phyloP scores from a whole-genome alignment of 92 coral and sea anemone genomes.

The Zoanthus sansibaricus region DNA sequence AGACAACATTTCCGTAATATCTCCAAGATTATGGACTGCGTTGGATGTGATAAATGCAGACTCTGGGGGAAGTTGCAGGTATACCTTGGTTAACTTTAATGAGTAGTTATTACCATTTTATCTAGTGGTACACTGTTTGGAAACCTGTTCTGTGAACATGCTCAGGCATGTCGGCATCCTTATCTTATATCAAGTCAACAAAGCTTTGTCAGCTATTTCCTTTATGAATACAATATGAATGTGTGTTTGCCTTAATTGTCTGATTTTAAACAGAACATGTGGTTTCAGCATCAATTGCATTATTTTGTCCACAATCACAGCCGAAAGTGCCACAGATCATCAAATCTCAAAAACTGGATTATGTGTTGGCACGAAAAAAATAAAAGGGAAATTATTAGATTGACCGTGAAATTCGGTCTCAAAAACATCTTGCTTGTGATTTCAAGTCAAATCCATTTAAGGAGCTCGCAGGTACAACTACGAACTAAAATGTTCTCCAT shows the following conservation, averaged over 20 bases:
- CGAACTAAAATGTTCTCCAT: too few species aligned
- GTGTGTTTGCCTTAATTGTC: not conserved
- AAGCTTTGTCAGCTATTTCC: too few species aligned
- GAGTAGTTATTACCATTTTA: too few species aligned
- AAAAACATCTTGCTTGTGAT: not conserved
- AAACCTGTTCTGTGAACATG: too few species aligned
- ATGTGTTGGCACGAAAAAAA: not conserved
- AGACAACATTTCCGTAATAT: conserved; percentile 94
- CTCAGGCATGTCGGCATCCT: too few species aligned
- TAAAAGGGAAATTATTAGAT: not conserved
- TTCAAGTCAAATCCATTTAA: not conserved
- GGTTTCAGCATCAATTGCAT: not conserved
- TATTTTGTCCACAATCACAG: not conserved
- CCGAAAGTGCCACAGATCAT: not conserved
- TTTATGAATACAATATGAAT: not conserved
- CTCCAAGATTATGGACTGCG: conserved; percentile 98
- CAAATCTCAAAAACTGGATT: not conserved
- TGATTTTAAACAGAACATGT: not conserved
- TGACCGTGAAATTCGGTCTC: not conserved
- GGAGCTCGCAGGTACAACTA: too few species aligned
- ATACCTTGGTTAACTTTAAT: not conserved
- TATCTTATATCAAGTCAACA: too few species aligned
- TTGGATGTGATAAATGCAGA: conserved; percentile 97
- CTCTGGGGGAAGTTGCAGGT: conserved; percentile 99
- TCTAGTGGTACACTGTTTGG: too few species aligned